A percentile compares a stretch with the other conserved stretches of the same genome.
Conservation (phyloP, 2,888 invertebrate genomes). For the Gymnoscelis rufifasciata region DNA sequence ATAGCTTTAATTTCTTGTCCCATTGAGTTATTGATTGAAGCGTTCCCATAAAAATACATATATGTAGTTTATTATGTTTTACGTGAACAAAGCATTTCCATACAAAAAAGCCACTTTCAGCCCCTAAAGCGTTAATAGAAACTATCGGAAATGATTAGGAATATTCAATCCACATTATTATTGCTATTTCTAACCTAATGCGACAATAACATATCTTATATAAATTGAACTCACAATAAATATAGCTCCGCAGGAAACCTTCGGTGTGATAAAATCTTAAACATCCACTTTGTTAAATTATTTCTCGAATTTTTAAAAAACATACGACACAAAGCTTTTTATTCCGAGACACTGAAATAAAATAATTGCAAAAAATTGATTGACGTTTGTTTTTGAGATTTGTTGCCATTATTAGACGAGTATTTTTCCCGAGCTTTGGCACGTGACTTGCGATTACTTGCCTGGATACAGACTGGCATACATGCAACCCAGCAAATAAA, state of each 20-base stretch:
- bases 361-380: conserved; percentile 1
- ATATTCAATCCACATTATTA: conserved; percentile 61
- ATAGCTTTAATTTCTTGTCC: neutral
- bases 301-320: conserved; percentile 20
- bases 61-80: conserved; percentile 7
- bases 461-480: no score
- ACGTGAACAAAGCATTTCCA: conserved; percentile 41
- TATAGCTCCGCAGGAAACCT: conserved; percentile 4
- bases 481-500: no score
- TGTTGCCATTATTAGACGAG: conserved; percentile 8
- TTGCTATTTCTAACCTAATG: conserved; percentile 70
- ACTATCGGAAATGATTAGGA: conserved; percentile 43
- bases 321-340: conserved; percentile 7
- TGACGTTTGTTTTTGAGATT: conserved; percentile 7
- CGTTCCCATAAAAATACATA: conserved; percentile 30
- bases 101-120: conserved; percentile 70
- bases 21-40: conserved; percentile 26
- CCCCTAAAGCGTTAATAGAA: conserved; percentile 54
- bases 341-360: conserved; percentile 7
- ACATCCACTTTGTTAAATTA: conserved; percentile 1
- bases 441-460: no score
- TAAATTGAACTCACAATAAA: conserved; percentile 55
- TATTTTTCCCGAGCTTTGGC: no score
- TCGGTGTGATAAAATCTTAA: neutral
- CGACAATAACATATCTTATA: conserved; percentile 40